Evolutionary conservation across 2,797 vertebrate species (phyloP).

Genomic region (Gymnoscopelus microlampas): DNA sequence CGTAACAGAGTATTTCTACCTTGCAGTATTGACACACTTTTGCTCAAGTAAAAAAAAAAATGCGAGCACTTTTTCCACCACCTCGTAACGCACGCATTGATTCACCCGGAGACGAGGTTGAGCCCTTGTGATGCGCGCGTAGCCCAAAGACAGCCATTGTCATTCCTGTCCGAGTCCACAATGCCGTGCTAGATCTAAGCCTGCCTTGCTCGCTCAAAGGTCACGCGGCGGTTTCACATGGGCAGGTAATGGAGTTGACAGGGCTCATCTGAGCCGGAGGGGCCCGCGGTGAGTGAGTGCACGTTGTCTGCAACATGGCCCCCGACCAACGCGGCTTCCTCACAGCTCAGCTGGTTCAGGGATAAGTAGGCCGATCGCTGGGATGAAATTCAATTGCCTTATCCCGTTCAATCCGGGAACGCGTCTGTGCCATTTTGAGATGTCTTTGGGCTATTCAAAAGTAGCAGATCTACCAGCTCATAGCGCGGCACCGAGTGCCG

Average conservation of each 20-base stretch:
- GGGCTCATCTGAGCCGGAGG: conserved; percentile 69
- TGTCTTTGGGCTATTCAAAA: too few relatives aligned
- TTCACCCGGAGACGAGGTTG: conserved; percentile 2
- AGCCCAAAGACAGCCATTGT: conserved; percentile 44
- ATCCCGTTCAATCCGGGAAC: too few relatives aligned
- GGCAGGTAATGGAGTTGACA: conserved; percentile 81
- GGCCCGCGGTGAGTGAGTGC: conserved; percentile 39
- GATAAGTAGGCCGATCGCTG: conserved; percentile 60
- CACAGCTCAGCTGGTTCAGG: conserved; percentile 45
- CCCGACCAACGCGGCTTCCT: conserved; percentile 40
- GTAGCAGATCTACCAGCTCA: too few relatives aligned
- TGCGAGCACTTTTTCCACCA: too few relatives aligned
- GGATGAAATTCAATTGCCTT: conserved; percentile 62
- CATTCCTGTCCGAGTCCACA: conserved; percentile 52
- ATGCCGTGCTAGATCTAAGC: conserved; percentile 59
- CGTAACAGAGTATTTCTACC: too few relatives aligned
- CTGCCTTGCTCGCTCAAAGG: conserved; percentile 71
- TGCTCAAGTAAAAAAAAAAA: too few relatives aligned
- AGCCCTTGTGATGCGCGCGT: conserved; percentile 14
- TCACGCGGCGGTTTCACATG: conserved; percentile 75
- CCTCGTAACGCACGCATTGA: neutral
- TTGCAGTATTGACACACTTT: too few relatives aligned
- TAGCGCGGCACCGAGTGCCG: too few relatives aligned
- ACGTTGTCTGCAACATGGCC: conserved; percentile 50
- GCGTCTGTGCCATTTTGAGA: too few relatives aligned